Evolutionary conservation across 37 sponge, comb jelly and placozoan genomes (phyloP), one percentile per base, ranked within the genome.

Genomic region (Axinella damicornis): DNA sequence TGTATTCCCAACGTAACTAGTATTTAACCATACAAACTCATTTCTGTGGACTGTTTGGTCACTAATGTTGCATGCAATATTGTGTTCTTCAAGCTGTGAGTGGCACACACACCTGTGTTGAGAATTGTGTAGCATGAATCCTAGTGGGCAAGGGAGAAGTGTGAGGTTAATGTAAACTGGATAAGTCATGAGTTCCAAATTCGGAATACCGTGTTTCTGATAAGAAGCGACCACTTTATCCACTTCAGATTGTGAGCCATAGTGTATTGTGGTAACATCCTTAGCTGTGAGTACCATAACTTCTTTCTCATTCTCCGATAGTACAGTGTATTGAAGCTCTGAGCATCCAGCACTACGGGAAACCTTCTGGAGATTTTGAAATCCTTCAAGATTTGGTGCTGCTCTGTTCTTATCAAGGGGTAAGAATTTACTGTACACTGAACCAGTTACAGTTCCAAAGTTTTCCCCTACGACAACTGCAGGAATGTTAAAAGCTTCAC

Each of bases 31-130:
- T 9, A 31, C 34, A 1, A 17, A 30, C 0, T 25, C 59, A 21
- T 22, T 30, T 2, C 76, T 1, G 15, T 1, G 20, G 4, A 76
- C 56, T 16, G n/a, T 30, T 57, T 76, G 76, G 19, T 76, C 36
- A 2, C 32, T 76, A 57, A 76, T 76, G 58, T 76, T 57, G 57
- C 76, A 76, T 31, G n/a, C 16, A 16, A 76, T 21, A 57, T 20
- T 54, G 0, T 24, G 31, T 16, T 5, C 35, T 27, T 35, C 34
- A 1, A 76, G 61, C 2, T 18, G 16, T 18, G 18, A 14, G 58
- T 57, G n/a, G 14, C 57, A 30, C 18, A 32, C 57, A n/a, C 34
- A 33, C 15, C 56, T 57, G n/a, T 55, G 32, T 46, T 46, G 46
- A 15, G 58, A 33, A 76, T 34, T 76, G 2, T 53, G 19, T 33